phyloP scores from a whole-genome alignment of 2,797 vertebrate species.

The Taenioides sp. region DNA sequence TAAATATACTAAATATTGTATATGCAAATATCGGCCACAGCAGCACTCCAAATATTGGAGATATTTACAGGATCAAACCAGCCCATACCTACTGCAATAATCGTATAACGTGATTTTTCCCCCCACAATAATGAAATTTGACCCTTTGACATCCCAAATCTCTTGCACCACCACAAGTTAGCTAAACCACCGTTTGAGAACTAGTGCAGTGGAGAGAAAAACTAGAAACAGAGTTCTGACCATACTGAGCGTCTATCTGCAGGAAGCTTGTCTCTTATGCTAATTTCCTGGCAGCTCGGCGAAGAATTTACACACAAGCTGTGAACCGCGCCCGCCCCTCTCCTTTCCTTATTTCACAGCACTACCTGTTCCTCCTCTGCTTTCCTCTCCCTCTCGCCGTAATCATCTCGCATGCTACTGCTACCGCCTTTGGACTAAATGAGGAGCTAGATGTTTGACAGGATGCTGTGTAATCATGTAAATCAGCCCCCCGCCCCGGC shows the following conservation, averaged over 20 bases:
- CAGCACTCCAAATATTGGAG: too few relatives aligned
- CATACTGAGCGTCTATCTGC: conserved; percentile 5
- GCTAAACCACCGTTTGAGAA: neutral
- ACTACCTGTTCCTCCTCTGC: conserved; percentile 15
- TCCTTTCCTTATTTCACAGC: conserved; percentile 4
- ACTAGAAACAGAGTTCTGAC: neutral
- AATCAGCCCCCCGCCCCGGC: conserved; percentile 23
- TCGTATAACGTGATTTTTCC: too few relatives aligned
- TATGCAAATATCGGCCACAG: too few relatives aligned
- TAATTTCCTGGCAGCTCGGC: conserved; percentile 17
- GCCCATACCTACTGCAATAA: too few relatives aligned
- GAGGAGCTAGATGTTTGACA: neutral
- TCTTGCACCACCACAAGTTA: too few relatives aligned
- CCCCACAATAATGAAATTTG: conserved; percentile 1
- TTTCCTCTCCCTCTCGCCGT: conserved; percentile 26
- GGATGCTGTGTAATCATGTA: conserved; percentile 9
- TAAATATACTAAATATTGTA: too few relatives aligned
- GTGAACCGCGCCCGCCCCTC: neutral
- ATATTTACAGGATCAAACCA: too few relatives aligned
- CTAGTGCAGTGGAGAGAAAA: neutral
- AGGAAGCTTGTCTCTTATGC: conserved; percentile 17
- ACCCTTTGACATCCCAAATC: neutral
- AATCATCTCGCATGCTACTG: conserved; percentile 36
- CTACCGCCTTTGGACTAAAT: conserved; percentile 13
- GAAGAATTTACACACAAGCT: conserved; percentile 24